phyloP scores from a whole-genome alignment of 2,113 vertebrate species.

The Cervus canadensis region DNA sequence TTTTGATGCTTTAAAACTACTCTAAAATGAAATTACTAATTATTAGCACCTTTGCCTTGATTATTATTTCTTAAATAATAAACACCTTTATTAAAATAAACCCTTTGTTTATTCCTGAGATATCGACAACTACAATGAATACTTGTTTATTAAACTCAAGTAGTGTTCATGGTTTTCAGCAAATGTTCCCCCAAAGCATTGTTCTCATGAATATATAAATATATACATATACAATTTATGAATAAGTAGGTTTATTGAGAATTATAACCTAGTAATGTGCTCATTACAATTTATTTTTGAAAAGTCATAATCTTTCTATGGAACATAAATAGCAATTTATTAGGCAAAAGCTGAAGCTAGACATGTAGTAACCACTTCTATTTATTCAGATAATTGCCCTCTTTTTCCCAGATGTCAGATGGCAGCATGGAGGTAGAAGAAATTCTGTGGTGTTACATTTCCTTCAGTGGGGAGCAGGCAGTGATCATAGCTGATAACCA shows the following conservation, averaged over 20 bases:
- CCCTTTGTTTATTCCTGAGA: slow-evolving; percentile 21
- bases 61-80: slow-evolving; percentile 1
- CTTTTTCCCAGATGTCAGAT: background rate
- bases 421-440: background rate
- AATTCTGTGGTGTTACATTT: background rate
- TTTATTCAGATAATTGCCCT: slow-evolving; percentile 26
- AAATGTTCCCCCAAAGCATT: slow-evolving; percentile 54
- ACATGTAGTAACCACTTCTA: background rate
- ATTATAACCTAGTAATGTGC: slow-evolving; percentile 39
- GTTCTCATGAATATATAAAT: slow-evolving; percentile 59
- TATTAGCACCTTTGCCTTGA: background rate
- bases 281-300: slow-evolving; percentile 61
- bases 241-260: slow-evolving; percentile 55
- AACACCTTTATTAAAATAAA: background rate
- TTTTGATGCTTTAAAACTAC: background rate
- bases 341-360: slow-evolving; percentile 42
- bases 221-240: slow-evolving; percentile 39
- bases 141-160: slow-evolving; percentile 39
- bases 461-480: background rate
- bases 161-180: slow-evolving; percentile 32
- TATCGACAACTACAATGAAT: background rate
- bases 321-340: slow-evolving; percentile 52
- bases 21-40: slow-evolving; percentile 20
- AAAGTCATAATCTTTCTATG: slow-evolving; percentile 42
- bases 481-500: background rate